A percentile compares a stretch with the other conserved stretches of the same genome.
Conservation (phyloP, 2,113 vertebrate species). For the Heteronetta atricapilla region DNA sequence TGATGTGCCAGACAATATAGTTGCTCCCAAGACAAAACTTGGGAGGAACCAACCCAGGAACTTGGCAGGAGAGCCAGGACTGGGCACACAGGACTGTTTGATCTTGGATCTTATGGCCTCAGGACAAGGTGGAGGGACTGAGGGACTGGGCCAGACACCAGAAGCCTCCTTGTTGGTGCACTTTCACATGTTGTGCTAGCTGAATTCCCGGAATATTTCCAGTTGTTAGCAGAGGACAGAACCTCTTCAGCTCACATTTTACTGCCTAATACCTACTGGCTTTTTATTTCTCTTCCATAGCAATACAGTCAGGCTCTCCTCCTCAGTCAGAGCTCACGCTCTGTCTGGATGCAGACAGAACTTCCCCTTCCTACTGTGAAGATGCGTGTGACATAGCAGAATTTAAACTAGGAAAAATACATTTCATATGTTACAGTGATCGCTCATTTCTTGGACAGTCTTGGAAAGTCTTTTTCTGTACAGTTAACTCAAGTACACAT, state of each 20-base stretch:
- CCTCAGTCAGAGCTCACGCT: neutral
- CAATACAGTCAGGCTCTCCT: neutral
- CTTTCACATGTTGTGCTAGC: neutral
- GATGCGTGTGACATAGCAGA: neutral
- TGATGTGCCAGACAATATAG: neutral
- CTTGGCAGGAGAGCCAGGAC: neutral
- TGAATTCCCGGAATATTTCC: neutral
- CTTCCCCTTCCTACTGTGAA: neutral
- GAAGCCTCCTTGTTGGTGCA: neutral
- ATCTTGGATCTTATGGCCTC: neutral
- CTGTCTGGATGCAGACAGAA: neutral
- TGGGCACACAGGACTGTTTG: neutral
- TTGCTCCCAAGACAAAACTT: neutral
- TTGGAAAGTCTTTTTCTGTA: neutral
- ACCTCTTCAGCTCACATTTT: neutral
- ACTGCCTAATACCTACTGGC: neutral
- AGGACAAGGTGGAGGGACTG: neutral
- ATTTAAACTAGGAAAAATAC: neutral
- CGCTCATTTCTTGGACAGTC: neutral
- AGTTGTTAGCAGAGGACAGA: neutral
- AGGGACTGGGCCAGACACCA: no score
- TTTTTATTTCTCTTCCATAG: neutral
- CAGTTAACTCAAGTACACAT: neutral
- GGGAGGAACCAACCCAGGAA: neutral
- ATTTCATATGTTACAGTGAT: neutral